phyloP scores from a whole-genome alignment of 1,140 invertebrate genomes.

The Thaumatotibia leucotreta region DNA sequence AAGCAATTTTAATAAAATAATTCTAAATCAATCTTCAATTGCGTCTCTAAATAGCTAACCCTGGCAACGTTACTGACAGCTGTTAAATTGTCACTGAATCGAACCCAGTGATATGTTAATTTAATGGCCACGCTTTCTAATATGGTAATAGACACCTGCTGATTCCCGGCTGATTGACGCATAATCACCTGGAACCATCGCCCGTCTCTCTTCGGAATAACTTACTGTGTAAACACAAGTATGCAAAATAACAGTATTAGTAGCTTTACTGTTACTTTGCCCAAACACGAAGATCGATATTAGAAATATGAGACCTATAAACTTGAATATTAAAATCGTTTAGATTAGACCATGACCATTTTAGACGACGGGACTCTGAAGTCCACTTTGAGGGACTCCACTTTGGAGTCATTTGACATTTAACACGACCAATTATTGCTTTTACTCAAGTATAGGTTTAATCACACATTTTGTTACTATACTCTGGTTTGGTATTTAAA shows the following conservation, averaged over 20 bases:
- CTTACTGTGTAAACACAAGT: not conserved
- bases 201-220: not conserved
- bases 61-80: constrained; percentile 5
- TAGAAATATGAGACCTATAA: not conserved
- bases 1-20: not conserved
- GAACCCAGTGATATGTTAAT: constrained; percentile 9
- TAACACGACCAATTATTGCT: too few species aligned
- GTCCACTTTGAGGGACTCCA: too few species aligned
- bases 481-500: too few species aligned
- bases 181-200: constrained; percentile 1
- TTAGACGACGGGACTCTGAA: too few species aligned
- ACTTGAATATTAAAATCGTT: too few species aligned
- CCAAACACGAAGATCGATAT: not conserved
- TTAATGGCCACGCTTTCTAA: constrained; percentile 12
- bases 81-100: constrained; percentile 8
- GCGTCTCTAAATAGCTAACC: not conserved
- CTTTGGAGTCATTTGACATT: too few species aligned
- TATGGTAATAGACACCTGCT: constrained; percentile 10
- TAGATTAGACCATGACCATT: not conserved
- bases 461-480: too few species aligned
- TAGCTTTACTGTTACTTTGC: not conserved
- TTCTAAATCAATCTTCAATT: not conserved
- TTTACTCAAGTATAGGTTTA: too few species aligned
- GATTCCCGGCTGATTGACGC: constrained; percentile 6
- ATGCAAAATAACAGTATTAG: not conserved